Evolutionary conservation across 2,797 vertebrate species (phyloP).

Genomic region (Alca torda): DNA sequence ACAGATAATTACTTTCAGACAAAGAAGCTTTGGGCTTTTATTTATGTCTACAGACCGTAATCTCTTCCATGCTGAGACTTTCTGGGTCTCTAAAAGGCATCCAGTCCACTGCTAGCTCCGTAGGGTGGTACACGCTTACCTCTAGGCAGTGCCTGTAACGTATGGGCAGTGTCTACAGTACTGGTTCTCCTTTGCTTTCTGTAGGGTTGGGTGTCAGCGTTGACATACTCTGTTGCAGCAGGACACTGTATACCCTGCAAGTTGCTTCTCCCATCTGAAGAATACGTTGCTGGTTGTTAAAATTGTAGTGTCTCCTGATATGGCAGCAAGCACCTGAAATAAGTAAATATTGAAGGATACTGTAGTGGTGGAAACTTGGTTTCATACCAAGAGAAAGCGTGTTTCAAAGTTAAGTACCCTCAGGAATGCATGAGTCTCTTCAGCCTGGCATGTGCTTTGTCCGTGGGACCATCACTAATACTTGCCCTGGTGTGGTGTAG

Average conservation of each 20-base stretch:
- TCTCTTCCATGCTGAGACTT: not conserved
- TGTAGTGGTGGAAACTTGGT: not conserved
- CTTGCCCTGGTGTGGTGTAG: not conserved
- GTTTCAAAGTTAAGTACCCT: not conserved
- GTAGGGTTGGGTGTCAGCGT: not conserved
- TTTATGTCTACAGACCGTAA: not conserved
- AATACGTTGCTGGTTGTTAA: not conserved
- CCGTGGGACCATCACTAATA: not conserved
- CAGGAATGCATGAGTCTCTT: not conserved
- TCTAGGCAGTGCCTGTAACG: not conserved
- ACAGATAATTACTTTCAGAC: not conserved
- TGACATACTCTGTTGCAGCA: not conserved
- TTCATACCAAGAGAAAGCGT: fast-evolving
- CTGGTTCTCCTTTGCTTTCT: not conserved
- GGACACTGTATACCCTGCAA: not conserved
- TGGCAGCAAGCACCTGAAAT: not conserved
- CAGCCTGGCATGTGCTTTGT: not conserved
- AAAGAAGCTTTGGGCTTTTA: not conserved
- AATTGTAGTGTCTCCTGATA: not conserved
- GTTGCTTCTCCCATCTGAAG: not conserved
- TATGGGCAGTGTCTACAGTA: not conserved
- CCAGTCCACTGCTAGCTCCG: not conserved
- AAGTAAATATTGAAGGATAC: not conserved
- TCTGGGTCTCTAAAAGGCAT: not conserved
- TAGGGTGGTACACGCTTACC: not conserved